Conservation (phyloP, 2,888 invertebrate species). For the Rhopalosiphum nymphaeae region DNA sequence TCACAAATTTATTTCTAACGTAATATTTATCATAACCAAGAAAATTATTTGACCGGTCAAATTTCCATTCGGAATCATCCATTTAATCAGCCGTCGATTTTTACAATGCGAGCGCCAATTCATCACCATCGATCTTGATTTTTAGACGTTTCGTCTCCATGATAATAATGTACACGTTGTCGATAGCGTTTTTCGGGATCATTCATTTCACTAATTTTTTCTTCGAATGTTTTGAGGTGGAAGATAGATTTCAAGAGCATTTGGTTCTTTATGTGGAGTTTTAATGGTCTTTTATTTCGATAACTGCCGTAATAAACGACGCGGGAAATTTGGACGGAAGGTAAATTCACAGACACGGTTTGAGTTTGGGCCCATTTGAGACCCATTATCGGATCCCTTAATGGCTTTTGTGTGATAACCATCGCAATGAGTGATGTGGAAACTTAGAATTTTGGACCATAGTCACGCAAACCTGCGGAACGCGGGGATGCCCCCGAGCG, state of each 20-base stretch:
- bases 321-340: slow-evolving; percentile 57
- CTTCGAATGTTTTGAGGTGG: slow-evolving; percentile 8
- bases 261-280: slow-evolving; percentile 45
- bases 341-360: slow-evolving; percentile 46
- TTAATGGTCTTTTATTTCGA: slow-evolving; percentile 63
- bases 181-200: not conserved
- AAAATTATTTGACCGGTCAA: too few species aligned
- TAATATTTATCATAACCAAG: too few species aligned
- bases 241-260: slow-evolving; percentile 28
- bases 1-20: too few species aligned
- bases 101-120: not conserved
- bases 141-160: not conserved
- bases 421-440: slow-evolving; percentile 63
- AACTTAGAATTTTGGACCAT: slow-evolving; percentile 59
- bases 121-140: not conserved
- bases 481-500: slow-evolving; percentile 32
- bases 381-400: slow-evolving; percentile 65
- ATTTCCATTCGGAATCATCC: not conserved
- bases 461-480: slow-evolving; percentile 40
- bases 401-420: slow-evolving; percentile 64
- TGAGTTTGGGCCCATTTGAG: slow-evolving; percentile 49
- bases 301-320: slow-evolving; percentile 63
- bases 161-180: not conserved
- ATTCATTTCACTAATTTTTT: slow-evolving; percentile 38
- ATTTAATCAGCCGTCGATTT: not conserved